Conservation (phyloP, 2,113 vertebrate genomes). For the Apus apus region DNA sequence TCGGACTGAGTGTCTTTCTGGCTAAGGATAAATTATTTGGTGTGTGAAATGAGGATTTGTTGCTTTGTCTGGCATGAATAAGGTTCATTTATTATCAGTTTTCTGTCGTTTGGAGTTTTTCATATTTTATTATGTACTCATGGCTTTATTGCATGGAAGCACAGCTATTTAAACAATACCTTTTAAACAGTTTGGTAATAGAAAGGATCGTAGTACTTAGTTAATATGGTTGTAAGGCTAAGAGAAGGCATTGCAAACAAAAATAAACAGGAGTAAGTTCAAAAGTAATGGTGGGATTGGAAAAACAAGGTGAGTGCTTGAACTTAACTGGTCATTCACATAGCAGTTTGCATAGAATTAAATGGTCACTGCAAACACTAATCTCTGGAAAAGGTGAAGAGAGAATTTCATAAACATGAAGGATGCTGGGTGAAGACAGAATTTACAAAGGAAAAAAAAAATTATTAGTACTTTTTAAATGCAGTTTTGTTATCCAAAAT, state of each 20-base stretch:
- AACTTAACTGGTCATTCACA: neutral
- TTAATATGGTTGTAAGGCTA: neutral
- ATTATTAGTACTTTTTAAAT: neutral
- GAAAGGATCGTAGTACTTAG: neutral
- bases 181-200: neutral
- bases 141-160: neutral
- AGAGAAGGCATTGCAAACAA: neutral
- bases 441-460: neutral
- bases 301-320: neutral
- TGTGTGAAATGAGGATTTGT: conserved; percentile 38
- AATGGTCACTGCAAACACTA: neutral
- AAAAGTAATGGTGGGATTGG: neutral
- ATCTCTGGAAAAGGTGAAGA: neutral
- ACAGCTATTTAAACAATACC: neutral
- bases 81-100: neutral
- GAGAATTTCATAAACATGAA: neutral
- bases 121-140: neutral
- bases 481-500: neutral
- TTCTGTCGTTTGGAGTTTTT: neutral
- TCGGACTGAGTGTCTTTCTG: conserved; percentile 44
- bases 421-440: neutral
- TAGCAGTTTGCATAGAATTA: neutral
- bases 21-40: conserved; percentile 46
- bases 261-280: neutral
- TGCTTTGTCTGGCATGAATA: conserved; percentile 40